These are phyloP conservation scores for Drosophila nikananu DNA, from an alignment of 1,140 invertebrate species.

Conservation along the genomic window DNA sequence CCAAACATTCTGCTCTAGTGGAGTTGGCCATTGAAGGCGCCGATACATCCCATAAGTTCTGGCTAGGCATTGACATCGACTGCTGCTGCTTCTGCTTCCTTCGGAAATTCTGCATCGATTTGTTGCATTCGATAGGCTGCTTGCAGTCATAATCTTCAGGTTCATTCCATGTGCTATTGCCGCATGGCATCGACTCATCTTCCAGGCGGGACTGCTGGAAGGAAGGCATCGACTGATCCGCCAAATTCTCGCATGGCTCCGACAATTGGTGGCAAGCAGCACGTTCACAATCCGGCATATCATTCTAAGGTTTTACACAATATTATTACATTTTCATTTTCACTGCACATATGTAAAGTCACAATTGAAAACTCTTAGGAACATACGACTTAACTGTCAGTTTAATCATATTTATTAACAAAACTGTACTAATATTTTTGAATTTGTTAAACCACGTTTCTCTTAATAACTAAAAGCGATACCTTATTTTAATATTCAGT, in stretches of 20 bases:
- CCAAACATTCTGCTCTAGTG: constrained; percentile 13
- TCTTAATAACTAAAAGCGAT: not conserved
- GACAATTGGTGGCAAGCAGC: not conserved
- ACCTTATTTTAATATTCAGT: not conserved
- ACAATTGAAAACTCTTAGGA: not conserved
- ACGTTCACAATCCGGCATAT: not conserved
- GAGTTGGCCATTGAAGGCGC: constrained; percentile 25
- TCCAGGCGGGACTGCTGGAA: constrained; percentile 9
- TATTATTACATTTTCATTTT: not conserved
- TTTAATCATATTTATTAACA: too few relatives aligned
- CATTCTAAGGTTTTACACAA: not conserved
- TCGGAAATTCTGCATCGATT: not conserved
- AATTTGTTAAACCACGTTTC: not conserved
- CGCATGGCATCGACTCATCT: constrained; percentile 3
- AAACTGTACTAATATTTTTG: not conserved
- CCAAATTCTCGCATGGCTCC: constrained; percentile 39
- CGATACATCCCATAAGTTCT: constrained; percentile 11
- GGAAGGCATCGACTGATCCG: constrained; percentile 20
- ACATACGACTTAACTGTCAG: not conserved
- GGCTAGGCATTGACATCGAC: constrained; percentile 1
- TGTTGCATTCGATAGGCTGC: constrained; percentile 1
- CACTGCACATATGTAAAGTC: not conserved
- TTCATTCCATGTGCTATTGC: constrained; percentile 7
- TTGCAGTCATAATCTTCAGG: not conserved
- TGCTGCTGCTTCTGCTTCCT: not conserved